These are phyloP conservation scores for Acholoe squamosa DNA, from an alignment of 2,888 invertebrate genomes.

Conservation along the genomic window DNA sequence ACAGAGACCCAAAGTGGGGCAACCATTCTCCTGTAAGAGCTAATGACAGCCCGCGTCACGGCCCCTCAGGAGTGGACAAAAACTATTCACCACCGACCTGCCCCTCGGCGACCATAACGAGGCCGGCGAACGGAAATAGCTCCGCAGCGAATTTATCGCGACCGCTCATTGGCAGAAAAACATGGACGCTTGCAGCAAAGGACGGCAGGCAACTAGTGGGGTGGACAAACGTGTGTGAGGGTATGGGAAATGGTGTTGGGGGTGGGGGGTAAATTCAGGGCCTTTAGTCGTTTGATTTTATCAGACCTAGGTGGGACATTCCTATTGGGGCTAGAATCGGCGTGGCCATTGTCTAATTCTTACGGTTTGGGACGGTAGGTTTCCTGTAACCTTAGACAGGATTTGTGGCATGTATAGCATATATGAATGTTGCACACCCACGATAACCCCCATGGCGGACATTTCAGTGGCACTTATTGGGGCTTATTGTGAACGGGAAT, in stretches of 20 bases:
- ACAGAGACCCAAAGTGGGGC: not conserved
- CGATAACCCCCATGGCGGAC: not conserved
- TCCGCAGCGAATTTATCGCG: constrained; percentile 56
- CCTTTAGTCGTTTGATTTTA: not conserved
- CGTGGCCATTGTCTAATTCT: not conserved
- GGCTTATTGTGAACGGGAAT: not conserved
- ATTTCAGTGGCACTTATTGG: not conserved
- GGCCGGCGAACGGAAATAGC: constrained; percentile 18
- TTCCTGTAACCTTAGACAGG: no score
- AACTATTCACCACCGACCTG: constrained; percentile 37
- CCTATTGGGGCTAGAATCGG: not conserved
- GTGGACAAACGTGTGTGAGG: not conserved
- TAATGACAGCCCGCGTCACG: not conserved
- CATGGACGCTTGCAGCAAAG: not conserved
- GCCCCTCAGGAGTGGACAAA: not conserved
- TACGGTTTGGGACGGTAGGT: not conserved
- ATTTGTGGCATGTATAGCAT: no score
- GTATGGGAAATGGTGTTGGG: not conserved
- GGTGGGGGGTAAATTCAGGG: not conserved
- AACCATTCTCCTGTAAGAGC: not conserved
- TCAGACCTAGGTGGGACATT: not conserved
- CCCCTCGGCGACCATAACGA: constrained; percentile 35
- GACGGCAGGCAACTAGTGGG: not conserved
- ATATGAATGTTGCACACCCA: not conserved
- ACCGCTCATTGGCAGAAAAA: constrained; percentile 40